Conservation (phyloP, 2,113 vertebrate genomes). For the Pseudopipra pipra region DNA sequence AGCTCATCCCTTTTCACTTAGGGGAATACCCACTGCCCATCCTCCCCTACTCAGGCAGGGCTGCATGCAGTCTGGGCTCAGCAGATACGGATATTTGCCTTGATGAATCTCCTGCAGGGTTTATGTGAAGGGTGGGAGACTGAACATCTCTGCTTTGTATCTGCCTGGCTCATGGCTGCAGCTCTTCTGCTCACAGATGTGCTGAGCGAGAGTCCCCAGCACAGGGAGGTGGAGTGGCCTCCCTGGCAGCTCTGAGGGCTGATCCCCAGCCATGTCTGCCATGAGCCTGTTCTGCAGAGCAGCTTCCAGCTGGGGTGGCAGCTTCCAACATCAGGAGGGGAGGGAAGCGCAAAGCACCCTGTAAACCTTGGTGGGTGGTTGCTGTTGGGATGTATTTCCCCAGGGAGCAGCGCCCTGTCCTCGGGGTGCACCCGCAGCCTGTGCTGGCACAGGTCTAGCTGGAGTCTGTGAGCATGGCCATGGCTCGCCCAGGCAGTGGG, state of each 20-base stretch:
- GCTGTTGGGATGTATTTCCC: not conserved
- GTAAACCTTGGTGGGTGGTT: not conserved
- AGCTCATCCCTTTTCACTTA: not conserved
- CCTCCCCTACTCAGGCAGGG: not conserved
- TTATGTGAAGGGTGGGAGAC: not conserved
- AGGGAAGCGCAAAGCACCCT: not conserved
- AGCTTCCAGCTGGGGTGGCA: not conserved
- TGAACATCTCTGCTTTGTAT: fast-evolving
- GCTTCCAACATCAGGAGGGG: not conserved
- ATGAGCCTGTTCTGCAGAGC: not conserved
- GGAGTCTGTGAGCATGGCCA: fast-evolving
- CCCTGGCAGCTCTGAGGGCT: not conserved
- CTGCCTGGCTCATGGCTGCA: not conserved
- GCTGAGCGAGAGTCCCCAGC: fast-evolving
- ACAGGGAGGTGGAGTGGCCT: not conserved
- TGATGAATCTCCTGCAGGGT: not conserved
- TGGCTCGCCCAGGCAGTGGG: fast-evolving
- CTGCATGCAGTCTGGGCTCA: not conserved
- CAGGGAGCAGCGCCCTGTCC: not conserved
- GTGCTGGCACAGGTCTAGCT: not conserved
- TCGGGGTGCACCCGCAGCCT: not conserved
- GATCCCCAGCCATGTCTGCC: not conserved
- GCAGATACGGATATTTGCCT: not conserved
- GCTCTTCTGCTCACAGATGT: fast-evolving
- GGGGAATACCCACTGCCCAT: not conserved